Evolutionary conservation across 2,888 invertebrate species (phyloP).

Genomic region (Resseliella maxima): DNA sequence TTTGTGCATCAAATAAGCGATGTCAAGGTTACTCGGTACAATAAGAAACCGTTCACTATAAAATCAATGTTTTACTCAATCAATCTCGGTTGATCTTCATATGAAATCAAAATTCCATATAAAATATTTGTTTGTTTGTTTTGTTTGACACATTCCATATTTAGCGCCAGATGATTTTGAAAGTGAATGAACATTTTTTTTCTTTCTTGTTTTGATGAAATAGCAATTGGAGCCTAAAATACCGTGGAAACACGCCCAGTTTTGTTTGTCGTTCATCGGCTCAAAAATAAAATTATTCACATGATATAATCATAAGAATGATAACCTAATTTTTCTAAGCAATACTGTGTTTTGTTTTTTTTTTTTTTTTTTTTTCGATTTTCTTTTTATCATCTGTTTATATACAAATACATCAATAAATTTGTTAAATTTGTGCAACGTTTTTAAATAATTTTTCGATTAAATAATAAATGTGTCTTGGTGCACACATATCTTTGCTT

Average conservation of each 20-base stretch:
- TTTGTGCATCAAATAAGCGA: background rate
- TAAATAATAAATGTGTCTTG: background rate
- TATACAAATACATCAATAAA: background rate
- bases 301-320: slow-evolving; percentile 44
- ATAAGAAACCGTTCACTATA: slow-evolving; percentile 10
- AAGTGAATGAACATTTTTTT: background rate
- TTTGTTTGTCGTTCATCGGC: background rate
- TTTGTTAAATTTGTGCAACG: slow-evolving; percentile 33
- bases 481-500: background rate
- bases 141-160: background rate
- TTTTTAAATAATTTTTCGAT: background rate
- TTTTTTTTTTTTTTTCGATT: background rate
- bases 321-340: slow-evolving; percentile 37
- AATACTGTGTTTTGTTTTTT: background rate
- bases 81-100: background rate
- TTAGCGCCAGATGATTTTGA: background rate
- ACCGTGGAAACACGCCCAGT: slow-evolving; percentile 27
- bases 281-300: background rate
- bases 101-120: background rate
- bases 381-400: no score
- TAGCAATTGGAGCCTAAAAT: slow-evolving; percentile 39
- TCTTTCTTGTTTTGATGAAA: background rate
- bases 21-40: slow-evolving; percentile 36
- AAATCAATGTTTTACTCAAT: background rate
- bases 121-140: background rate